Conservation (phyloP, 1,140 invertebrate species). For the Aculops lycopersici region DNA sequence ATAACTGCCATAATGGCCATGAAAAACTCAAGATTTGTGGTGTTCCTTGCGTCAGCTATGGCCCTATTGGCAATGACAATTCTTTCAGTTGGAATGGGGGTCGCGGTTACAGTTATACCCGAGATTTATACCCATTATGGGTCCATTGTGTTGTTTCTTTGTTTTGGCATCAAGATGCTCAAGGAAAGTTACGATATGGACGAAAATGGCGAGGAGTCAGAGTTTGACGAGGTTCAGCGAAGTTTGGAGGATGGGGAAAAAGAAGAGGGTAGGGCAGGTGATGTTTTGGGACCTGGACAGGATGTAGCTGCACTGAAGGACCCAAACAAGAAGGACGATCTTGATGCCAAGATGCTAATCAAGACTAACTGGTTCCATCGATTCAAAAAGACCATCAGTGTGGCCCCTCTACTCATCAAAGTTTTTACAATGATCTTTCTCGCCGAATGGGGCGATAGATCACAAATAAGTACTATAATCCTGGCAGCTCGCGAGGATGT, state of each 20-base stretch:
- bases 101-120: constrained; percentile 29
- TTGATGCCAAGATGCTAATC: too few species aligned
- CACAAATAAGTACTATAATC: constrained; percentile 80
- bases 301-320: too few species aligned
- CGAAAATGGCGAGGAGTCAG: too few species aligned
- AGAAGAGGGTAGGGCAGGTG: too few species aligned
- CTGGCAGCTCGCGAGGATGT: constrained; percentile 23
- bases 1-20: constrained; percentile 27
- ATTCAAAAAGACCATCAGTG: constrained; percentile 9
- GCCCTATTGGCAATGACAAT: constrained; percentile 62
- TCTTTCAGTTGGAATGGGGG: constrained; percentile 12
- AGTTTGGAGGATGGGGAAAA: too few species aligned
- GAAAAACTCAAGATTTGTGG: constrained; percentile 20
- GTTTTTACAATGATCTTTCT: constrained; percentile 81
- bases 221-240: too few species aligned
- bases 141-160: constrained; percentile 64
- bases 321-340: too few species aligned
- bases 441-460: constrained; percentile 93
- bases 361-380: too few species aligned
- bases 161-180: constrained; percentile 97
- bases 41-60: constrained; percentile 23
- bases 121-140: constrained; percentile 71
- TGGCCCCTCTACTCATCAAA: constrained; percentile 4
- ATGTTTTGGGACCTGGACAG: too few species aligned
- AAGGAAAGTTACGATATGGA: constrained; percentile 39